Evolutionary conservation across 2,113 vertebrate genomes (phyloP).

Genomic region (Dasyprocta punctata): DNA sequence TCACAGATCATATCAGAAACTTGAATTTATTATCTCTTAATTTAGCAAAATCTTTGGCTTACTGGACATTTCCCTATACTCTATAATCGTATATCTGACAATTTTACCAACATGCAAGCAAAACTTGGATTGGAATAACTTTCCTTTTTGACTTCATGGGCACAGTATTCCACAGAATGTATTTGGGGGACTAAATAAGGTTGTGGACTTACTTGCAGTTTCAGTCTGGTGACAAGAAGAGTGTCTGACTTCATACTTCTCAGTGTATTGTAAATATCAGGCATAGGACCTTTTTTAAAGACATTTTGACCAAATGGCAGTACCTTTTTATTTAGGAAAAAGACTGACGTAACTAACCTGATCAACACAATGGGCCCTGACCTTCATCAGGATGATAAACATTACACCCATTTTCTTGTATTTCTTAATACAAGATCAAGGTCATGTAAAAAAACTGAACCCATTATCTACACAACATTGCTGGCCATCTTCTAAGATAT

Average conservation of each 20-base stretch:
- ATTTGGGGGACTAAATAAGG: background rate
- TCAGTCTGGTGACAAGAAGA: background rate
- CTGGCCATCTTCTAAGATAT: background rate
- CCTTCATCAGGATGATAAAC: background rate
- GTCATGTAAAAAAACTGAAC: background rate
- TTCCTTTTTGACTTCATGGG: background rate
- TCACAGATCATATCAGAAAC: background rate
- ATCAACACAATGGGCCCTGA: background rate
- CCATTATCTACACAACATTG: background rate
- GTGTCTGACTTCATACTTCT: background rate
- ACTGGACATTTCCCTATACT: background rate
- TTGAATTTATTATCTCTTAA: background rate
- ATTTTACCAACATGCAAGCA: slow-evolving; percentile 1
- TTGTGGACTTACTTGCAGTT: background rate
- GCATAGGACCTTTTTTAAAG: background rate
- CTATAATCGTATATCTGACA: background rate
- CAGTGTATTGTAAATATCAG: background rate
- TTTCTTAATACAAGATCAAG: background rate
- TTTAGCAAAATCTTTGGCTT: background rate
- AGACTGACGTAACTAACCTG: background rate
- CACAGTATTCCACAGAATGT: background rate
- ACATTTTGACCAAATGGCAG: background rate
- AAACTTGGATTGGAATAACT: background rate
- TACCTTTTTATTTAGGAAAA: background rate
- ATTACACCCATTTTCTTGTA: background rate